Evolutionary conservation across 1,140 invertebrate genomes (phyloP).

Genomic region (Zaprionus ornatus): DNA sequence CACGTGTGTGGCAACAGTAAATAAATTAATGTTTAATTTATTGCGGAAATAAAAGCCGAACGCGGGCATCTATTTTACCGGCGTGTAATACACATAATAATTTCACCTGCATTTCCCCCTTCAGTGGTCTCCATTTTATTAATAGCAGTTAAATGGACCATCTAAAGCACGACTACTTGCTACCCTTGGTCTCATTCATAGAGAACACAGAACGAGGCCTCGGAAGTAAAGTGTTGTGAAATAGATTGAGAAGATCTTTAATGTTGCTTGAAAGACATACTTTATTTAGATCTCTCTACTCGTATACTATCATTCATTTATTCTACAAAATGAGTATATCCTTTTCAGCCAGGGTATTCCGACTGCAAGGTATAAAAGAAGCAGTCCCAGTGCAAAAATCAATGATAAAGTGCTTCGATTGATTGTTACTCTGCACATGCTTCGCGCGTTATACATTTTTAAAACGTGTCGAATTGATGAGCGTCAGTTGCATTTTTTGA

Average conservation of each 20-base stretch:
- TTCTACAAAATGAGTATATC: neutral
- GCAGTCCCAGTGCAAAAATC: slow-evolving; percentile 23
- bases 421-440: slow-evolving; percentile 27
- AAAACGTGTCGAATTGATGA: slow-evolving; percentile 23
- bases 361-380: neutral
- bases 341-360: neutral
- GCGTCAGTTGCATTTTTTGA: neutral
- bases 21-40: slow-evolving; percentile 73
- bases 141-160: slow-evolving; percentile 3
- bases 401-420: slow-evolving; percentile 60
- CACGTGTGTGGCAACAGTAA: slow-evolving; percentile 54
- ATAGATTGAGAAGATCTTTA: no score
- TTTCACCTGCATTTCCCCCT: neutral
- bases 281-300: no score
- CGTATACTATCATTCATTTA: no score
- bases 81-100: slow-evolving; percentile 10
- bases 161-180: neutral
- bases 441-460: slow-evolving; percentile 4
- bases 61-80: slow-evolving; percentile 9
- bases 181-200: neutral
- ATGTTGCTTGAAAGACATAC: no score
- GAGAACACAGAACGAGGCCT: no score
- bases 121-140: slow-evolving; percentile 20
- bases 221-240: no score
- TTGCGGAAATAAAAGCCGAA: slow-evolving; percentile 47